phyloP scores from a whole-genome alignment of 2,888 invertebrate genomes.

The Drosophila pseudotakahashii region DNA sequence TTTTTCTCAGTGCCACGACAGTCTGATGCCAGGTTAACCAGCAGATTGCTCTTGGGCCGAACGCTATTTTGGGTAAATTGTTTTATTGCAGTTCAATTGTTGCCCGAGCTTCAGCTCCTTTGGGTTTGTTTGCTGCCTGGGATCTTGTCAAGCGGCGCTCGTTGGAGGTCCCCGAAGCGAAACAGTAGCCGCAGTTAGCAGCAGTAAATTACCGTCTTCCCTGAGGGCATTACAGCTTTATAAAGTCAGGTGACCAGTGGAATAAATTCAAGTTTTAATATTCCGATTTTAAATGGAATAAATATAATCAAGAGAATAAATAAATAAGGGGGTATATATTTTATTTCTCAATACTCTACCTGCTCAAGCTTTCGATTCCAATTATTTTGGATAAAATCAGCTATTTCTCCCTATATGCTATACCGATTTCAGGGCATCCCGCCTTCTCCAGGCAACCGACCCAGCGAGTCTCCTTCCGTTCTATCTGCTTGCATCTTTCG shows the following conservation, averaged over 20 bases:
- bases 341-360: too few species aligned
- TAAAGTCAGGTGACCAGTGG: background rate
- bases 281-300: background rate
- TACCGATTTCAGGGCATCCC: background rate
- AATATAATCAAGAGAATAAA: too few species aligned
- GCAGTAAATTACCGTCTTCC: conserved; percentile 41
- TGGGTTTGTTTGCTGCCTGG: conserved; percentile 45
- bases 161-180: conserved; percentile 76
- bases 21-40: conserved; percentile 42
- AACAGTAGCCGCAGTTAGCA: conserved; percentile 43
- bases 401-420: background rate
- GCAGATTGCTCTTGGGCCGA: conserved; percentile 74
- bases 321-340: too few species aligned
- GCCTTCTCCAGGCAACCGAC: background rate
- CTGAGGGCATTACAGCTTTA: conserved; percentile 27
- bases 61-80: conserved; percentile 82
- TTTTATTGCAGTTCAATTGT: conserved; percentile 83
- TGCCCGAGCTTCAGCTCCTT: conserved; percentile 53
- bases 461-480: conserved; percentile 16
- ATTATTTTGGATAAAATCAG: too few species aligned
- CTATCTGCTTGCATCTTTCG: conserved; percentile 43
- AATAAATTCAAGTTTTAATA: background rate
- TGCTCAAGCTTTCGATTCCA: too few species aligned
- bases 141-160: conserved; percentile 81
- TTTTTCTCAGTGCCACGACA: conserved; percentile 9